Conservation (phyloP, 2,113 vertebrate genomes). For the Silurus glanis region DNA sequence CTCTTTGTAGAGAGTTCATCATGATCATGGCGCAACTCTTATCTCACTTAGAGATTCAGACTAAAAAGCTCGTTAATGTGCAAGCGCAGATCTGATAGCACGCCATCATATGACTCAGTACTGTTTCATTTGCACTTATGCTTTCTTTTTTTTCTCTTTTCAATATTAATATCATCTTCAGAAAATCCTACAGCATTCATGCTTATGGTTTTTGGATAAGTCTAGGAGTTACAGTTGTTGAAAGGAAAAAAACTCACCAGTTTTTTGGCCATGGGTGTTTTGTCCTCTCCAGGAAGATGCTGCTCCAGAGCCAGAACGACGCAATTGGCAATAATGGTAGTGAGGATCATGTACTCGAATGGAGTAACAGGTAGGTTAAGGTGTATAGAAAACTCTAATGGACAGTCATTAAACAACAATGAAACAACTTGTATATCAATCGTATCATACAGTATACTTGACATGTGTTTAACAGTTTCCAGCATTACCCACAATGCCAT, state of each 20-base stretch:
- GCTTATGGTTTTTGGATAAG: neutral
- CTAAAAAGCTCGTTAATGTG: neutral
- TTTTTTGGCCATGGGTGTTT: constrained; percentile 95
- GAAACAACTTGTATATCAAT: neutral
- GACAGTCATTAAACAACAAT: neutral
- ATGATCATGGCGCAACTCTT: neutral
- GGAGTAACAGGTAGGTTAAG: constrained; percentile 87
- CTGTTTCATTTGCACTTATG: neutral
- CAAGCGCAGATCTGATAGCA: neutral
- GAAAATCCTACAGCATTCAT: neutral
- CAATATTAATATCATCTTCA: neutral
- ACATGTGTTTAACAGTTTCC: neutral
- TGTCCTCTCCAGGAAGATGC: constrained; percentile 94
- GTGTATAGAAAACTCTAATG: constrained; percentile 40
- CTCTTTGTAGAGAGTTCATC: neutral
- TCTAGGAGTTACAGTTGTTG: neutral
- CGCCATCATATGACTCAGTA: neutral
- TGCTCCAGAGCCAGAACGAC: constrained; percentile 95
- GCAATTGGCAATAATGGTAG: constrained; percentile 98
- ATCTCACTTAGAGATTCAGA: constrained; percentile 10
- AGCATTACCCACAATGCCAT: neutral
- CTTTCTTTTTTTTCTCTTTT: neutral
- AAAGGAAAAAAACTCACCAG: constrained; percentile 77
- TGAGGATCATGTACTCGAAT: constrained; percentile 98
- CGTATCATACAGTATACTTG: neutral